Base-by-base conservation (phyloP, 2,888 invertebrate species). In the Cheilosia grossa region DNA sequence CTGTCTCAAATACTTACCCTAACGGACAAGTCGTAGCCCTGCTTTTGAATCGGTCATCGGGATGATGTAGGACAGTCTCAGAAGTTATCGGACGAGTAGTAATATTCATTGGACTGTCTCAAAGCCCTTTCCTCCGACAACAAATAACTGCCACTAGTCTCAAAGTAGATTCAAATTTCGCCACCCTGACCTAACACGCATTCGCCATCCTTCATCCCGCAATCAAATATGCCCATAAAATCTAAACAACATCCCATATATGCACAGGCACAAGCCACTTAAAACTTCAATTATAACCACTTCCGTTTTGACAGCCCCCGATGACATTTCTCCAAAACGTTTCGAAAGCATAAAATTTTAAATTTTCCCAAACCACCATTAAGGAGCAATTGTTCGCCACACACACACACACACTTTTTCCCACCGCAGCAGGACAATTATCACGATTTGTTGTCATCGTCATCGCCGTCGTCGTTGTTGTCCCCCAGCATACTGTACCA, bases 401-500 rank as follows among this genome's bases (percentile, higher is more conserved):
- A 13, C 37, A 37, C 10, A 37, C 10, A 33, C 37, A 13, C 3
- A 30, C 40, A 33, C 17, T 49, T 7, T 72, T 70, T 66, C 77
- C 66, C 59, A 75, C n/a, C 42, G 51, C 30, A 54, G 30, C 24
- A 77, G 59, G 64, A 47, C 47, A 82, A 77, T 82, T 78, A 63
- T 78, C 67, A 82, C 72, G 67, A 66, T 54, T 51, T 49, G 30
- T 64, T 19, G 51, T 77, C 21, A 51, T 1, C 51, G 51, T 77
- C 21, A 21, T 19, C 51, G 51, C 10, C 10, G 30, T 30, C 33
- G 33, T 37, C 13, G 37, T 47, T n/a, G 44, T 51, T 24, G 51
- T 51, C 51, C 75, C 77, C 70, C 70, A 81, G 64, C 59, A 70
- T 82, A 53, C 56, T 82, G 81, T 72, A 47, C 72, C 77, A 78